Evolutionary conservation across 2,888 invertebrate species (phyloP).

Genomic region (Podotricha telesiphe): DNA sequence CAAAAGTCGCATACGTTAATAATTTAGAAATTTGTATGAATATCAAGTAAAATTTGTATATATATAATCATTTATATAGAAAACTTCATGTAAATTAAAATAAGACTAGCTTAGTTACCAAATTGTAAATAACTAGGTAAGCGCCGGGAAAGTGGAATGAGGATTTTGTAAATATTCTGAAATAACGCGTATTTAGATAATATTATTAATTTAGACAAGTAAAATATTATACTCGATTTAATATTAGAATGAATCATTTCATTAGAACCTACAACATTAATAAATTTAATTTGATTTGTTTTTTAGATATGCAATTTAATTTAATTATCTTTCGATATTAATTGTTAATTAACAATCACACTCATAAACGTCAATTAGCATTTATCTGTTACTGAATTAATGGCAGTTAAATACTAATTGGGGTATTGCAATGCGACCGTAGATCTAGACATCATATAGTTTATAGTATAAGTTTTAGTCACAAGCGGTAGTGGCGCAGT

Average conservation of each 20-base stretch:
- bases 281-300: not conserved
- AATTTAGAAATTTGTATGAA: not conserved
- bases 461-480: too few relatives aligned
- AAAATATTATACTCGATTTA: too few relatives aligned
- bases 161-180: conserved; percentile 32
- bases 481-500: too few relatives aligned
- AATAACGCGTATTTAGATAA: conserved; percentile 13
- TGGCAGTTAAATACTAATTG: not conserved
- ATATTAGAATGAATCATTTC: too few relatives aligned
- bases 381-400: not conserved
- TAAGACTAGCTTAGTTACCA: conserved; percentile 34
- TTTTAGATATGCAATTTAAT: not conserved
- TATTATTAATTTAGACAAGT: conserved; percentile 6
- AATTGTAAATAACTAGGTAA: conserved; percentile 48
- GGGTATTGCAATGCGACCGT: too few relatives aligned
- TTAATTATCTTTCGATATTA: too few relatives aligned
- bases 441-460: too few relatives aligned
- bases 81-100: conserved; percentile 10
- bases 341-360: not conserved
- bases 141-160: conserved; percentile 81
- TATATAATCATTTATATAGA: conserved; percentile 14
- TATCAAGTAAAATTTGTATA: not conserved
- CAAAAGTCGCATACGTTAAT: not conserved
- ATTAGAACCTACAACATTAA: too few relatives aligned
- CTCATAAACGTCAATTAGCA: not conserved